These are phyloP conservation scores for Temnopleurus reevesii DNA, from an alignment of 53 echinoderm and acorn worm genomes.

Conservation along the genomic window DNA sequence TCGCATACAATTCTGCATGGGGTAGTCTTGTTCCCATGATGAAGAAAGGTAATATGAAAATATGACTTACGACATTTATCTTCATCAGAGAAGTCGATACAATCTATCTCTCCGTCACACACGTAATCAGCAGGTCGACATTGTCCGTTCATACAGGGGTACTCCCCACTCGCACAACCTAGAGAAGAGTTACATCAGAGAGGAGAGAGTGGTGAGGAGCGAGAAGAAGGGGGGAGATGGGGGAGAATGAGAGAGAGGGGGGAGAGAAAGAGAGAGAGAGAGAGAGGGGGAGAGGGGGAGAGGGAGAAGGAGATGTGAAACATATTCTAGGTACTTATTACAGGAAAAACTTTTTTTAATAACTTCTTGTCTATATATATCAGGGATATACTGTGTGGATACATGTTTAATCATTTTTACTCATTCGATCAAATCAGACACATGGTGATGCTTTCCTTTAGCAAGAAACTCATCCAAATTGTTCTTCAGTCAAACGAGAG, in stretches of 20 bases:
- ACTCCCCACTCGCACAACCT: constrained; percentile 62
- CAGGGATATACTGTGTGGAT: too few relatives aligned
- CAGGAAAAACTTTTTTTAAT: too few relatives aligned
- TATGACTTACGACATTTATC: constrained; percentile 69
- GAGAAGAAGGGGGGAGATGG: background rate
- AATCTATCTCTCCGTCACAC: constrained; percentile 64
- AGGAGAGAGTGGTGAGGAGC: background rate
- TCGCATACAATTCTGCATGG: too few relatives aligned
- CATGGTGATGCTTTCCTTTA: too few relatives aligned
- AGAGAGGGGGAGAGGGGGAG: background rate
- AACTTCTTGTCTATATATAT: too few relatives aligned
- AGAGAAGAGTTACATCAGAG: background rate
- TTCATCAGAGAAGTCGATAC: constrained; percentile 72
- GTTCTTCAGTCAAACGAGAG: too few relatives aligned
- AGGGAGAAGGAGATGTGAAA: background rate
- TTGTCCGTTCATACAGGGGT: constrained; percentile 63
- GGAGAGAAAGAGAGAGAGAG: background rate
- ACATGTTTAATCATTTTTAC: too few relatives aligned
- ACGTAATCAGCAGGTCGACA: constrained; percentile 44
- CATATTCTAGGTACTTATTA: background rate
- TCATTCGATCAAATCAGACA: too few relatives aligned
- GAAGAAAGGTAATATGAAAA: too few relatives aligned
- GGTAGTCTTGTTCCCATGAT: too few relatives aligned
- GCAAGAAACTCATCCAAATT: too few relatives aligned
- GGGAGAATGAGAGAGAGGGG: background rate